A percentile compares a stretch with the other conserved stretches of the same genome.
These are phyloP conservation scores for Nemoura dubitans DNA, from an alignment of 2,888 invertebrate species.

Conservation along the genomic window DNA sequence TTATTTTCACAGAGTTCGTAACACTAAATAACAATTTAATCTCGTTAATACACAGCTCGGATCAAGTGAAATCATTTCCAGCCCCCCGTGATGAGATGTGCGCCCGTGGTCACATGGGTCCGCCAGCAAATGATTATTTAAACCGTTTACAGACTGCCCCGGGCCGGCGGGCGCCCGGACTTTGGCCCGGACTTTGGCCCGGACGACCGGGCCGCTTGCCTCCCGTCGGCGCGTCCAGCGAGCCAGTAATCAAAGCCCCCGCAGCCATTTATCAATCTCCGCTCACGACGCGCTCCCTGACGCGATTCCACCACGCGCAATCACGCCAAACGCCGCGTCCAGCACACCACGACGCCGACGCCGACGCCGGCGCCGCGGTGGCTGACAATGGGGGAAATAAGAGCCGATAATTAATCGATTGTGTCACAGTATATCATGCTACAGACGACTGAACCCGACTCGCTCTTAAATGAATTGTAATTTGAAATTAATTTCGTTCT, in stretches of 20 bases:
- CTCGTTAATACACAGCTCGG: background rate
- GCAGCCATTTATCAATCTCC: slow-evolving; percentile 34
- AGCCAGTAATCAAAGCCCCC: slow-evolving; percentile 36
- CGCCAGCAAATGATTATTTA: background rate
- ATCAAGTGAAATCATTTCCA: slow-evolving; percentile 34
- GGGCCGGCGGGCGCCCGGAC: background rate
- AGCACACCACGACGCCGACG: background rate
- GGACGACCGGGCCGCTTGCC: background rate
- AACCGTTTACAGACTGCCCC: background rate
- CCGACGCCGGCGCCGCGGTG: background rate
- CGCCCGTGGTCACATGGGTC: slow-evolving; percentile 8
- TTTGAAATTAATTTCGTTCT: slow-evolving; percentile 41
- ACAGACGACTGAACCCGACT: slow-evolving; percentile 39
- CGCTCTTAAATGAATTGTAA: slow-evolving; percentile 38
- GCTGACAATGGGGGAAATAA: slow-evolving; percentile 43
- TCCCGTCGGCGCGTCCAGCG: background rate
- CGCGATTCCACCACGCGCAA: background rate
- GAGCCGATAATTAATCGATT: slow-evolving; percentile 47
- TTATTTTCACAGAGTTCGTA: slow-evolving; percentile 28
- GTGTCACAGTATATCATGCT: slow-evolving; percentile 42
- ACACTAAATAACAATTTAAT: slow-evolving; percentile 35
- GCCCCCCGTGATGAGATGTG: background rate
- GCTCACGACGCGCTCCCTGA: background rate
- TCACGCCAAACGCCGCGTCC: background rate
- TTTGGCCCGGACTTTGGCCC: background rate